phyloP scores from a whole-genome alignment of 1,140 invertebrate genomes.

The Coptotermes formosanus region DNA sequence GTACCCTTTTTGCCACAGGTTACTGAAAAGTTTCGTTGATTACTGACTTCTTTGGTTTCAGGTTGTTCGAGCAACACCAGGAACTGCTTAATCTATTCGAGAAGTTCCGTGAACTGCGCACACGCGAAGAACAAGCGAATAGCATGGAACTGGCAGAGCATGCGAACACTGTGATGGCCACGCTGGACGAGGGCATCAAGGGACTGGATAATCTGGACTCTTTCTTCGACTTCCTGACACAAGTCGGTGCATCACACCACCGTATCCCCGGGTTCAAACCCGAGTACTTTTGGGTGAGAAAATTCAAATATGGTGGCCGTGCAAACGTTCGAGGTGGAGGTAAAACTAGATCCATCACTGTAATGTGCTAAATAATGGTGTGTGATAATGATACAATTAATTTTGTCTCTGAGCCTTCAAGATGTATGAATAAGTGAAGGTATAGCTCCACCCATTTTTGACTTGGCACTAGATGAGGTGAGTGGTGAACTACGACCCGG shows the following conservation, averaged over 20 bases:
- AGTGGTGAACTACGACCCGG: too few relatives aligned
- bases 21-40: background rate
- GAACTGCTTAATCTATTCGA: constrained; percentile 79
- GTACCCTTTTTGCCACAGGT: too few relatives aligned
- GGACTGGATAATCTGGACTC: constrained; percentile 79
- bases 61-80: constrained; percentile 83
- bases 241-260: constrained; percentile 78
- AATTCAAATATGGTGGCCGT: too few relatives aligned
- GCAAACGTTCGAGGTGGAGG: too few relatives aligned
- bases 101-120: constrained; percentile 75
- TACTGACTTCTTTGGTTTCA: constrained; percentile 46
- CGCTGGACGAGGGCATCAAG: constrained; percentile 82
- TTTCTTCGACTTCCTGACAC: constrained; percentile 78
- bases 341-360: too few relatives aligned
- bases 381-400: too few relatives aligned
- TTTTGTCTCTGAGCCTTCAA: too few relatives aligned
- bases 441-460: too few relatives aligned
- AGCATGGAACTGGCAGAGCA: constrained; percentile 82
- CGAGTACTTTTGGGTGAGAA: constrained; percentile 82
- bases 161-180: constrained; percentile 84
- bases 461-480: too few relatives aligned
- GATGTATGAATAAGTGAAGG: too few relatives aligned
- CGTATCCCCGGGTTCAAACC: constrained; percentile 81
- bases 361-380: too few relatives aligned
- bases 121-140: constrained; percentile 75